Evolutionary conservation across 2,888 invertebrate genomes (phyloP).

Genomic region (Diarsia rubi): DNA sequence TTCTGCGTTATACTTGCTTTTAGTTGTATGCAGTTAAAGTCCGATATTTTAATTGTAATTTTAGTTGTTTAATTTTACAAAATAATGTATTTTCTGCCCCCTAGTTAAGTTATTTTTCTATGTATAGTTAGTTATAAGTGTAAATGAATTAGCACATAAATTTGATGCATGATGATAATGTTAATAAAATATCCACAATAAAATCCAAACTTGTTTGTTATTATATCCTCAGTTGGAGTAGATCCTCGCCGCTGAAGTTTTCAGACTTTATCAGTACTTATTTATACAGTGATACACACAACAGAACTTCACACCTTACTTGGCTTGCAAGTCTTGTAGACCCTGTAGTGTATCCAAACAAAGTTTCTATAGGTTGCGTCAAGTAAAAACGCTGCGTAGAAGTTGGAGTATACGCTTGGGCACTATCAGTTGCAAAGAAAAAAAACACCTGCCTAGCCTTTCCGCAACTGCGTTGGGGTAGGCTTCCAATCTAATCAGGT

Average conservation of each 20-base stretch:
- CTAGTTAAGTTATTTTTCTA: constrained; percentile 91
- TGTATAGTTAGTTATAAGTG: constrained; percentile 91
- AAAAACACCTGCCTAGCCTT: too few species aligned
- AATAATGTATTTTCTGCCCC: constrained; percentile 90
- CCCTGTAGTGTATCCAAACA: too few species aligned
- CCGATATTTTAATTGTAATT: constrained; percentile 87
- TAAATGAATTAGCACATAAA: constrained; percentile 90
- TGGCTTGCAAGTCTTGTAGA: too few species aligned
- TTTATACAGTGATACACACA: neutral
- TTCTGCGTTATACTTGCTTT: constrained; percentile 86
- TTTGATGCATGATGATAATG: constrained; percentile 91
- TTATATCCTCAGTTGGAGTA: constrained; percentile 56
- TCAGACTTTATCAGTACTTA: neutral
- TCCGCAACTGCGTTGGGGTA: too few species aligned
- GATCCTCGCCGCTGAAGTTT: constrained; percentile 5
- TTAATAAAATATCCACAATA: constrained; percentile 91
- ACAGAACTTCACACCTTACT: neutral
- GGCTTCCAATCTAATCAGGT: too few species aligned
- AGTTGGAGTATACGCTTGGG: too few species aligned
- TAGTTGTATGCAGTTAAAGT: constrained; percentile 87
- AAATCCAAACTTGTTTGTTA: constrained; percentile 84
- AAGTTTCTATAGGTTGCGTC: too few species aligned
- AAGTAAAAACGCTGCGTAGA: too few species aligned
- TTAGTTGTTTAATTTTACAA: constrained; percentile 89
- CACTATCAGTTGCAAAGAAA: too few species aligned